These are phyloP conservation scores for Plectus sambesii DNA, from an alignment of 1,140 invertebrate genomes.

Conservation along the genomic window DNA sequence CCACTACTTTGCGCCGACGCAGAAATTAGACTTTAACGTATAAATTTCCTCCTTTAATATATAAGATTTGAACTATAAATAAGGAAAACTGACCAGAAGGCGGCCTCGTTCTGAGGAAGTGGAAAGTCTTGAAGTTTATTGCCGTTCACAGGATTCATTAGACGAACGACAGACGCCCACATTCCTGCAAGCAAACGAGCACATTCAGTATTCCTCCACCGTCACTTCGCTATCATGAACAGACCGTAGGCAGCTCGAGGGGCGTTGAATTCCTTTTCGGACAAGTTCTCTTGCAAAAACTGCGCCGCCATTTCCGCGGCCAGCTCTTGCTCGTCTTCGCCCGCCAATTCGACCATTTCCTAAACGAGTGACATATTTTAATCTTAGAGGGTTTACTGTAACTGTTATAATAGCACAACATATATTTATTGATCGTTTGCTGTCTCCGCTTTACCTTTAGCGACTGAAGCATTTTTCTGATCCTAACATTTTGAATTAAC, in stretches of 20 bases:
- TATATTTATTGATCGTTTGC: too few relatives aligned
- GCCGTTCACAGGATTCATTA: slow-evolving; percentile 76
- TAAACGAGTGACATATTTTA: too few relatives aligned
- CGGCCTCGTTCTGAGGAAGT: slow-evolving; percentile 91
- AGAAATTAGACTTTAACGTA: too few relatives aligned
- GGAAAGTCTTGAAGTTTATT: slow-evolving; percentile 66
- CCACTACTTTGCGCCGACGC: too few relatives aligned
- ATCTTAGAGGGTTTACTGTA: too few relatives aligned
- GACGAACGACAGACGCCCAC: slow-evolving; percentile 87
- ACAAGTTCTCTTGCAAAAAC: slow-evolving; percentile 83
- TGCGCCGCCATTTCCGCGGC: slow-evolving; percentile 93
- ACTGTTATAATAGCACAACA: too few relatives aligned
- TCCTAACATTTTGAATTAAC: too few relatives aligned
- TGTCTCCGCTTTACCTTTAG: too few relatives aligned
- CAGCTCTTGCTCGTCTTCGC: slow-evolving; percentile 77
- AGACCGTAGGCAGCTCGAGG: slow-evolving; percentile 87
- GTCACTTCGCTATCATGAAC: slow-evolving; percentile 74
- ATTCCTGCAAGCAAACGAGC: slow-evolving; percentile 81
- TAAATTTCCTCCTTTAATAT: too few relatives aligned
- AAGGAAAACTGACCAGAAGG: slow-evolving; percentile 59
- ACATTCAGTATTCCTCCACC: slow-evolving; percentile 81
- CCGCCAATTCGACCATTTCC: slow-evolving; percentile 93
- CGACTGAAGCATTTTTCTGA: too few relatives aligned
- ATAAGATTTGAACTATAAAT: too few relatives aligned
- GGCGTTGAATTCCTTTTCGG: slow-evolving; percentile 81